Evolutionary conservation across 2,797 vertebrate species (phyloP).

Genomic region (Trachops cirrhosus): DNA sequence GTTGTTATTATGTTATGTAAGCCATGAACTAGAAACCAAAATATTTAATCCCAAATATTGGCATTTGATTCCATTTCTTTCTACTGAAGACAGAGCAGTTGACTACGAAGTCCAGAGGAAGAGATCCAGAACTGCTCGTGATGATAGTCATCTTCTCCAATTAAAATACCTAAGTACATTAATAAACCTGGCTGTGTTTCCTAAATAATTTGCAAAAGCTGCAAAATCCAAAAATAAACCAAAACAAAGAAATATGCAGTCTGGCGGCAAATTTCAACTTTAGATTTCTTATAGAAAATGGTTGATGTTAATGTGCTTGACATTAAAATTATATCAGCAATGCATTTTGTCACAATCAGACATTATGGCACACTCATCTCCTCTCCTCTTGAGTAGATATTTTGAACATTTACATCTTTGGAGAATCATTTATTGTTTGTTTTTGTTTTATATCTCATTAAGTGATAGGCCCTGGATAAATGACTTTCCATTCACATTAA

Average conservation of each 20-base stretch:
- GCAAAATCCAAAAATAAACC: not conserved
- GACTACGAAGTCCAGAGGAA: not conserved
- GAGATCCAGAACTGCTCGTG: not conserved
- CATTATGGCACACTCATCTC: not conserved
- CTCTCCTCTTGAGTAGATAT: not conserved
- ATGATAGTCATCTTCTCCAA: not conserved
- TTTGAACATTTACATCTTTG: not conserved
- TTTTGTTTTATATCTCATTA: constrained; percentile 30
- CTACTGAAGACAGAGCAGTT: not conserved
- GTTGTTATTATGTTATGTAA: not conserved
- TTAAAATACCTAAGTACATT: not conserved
- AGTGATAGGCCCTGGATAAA: not conserved
- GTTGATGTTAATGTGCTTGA: not conserved
- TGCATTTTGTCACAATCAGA: not conserved
- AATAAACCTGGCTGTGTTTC: constrained; percentile 39
- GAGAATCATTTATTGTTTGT: not conserved
- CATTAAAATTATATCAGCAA: constrained; percentile 18
- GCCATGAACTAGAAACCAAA: constrained; percentile 30
- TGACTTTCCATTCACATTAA: not conserved
- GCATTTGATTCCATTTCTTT: constrained; percentile 21
- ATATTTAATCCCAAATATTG: constrained; percentile 22
- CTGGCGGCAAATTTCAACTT: not conserved
- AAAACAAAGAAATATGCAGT: not conserved
- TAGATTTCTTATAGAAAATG: constrained; percentile 19
- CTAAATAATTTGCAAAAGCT: constrained; percentile 40